These are phyloP conservation scores for Trichogramma pretiosum DNA, from an alignment of 1,140 invertebrate species.

Conservation along the genomic window DNA sequence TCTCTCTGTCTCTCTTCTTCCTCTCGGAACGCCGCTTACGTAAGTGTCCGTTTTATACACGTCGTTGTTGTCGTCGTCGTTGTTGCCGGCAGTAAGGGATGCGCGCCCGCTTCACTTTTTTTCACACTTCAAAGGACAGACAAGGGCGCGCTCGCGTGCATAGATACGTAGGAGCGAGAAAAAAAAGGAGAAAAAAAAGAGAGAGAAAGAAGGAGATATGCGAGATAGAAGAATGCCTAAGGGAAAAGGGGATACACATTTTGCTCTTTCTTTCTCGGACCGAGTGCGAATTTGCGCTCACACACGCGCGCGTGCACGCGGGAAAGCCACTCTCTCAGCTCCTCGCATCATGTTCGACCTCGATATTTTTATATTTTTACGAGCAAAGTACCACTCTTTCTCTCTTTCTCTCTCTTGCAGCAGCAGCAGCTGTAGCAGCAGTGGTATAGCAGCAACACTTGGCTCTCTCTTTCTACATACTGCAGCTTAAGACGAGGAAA, in stretches of 20 bases:
- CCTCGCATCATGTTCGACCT: slow-evolving; percentile 18
- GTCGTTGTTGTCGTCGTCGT: not conserved
- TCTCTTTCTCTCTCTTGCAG: not conserved
- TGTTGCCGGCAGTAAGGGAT: too few species aligned
- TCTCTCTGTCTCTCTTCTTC: slow-evolving; percentile 6
- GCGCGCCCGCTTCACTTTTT: slow-evolving; percentile 4
- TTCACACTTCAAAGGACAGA: not conserved
- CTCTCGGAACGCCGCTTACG: not conserved
- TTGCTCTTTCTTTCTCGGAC: too few species aligned
- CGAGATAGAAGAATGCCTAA: too few species aligned
- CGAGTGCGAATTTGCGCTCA: slow-evolving; percentile 7
- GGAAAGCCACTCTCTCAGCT: slow-evolving; percentile 5
- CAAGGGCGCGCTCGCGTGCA: too few species aligned
- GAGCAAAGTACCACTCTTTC: slow-evolving; percentile 24
- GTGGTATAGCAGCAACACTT: too few species aligned
- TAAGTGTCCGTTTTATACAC: slow-evolving; percentile 12
- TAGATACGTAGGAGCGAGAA: not conserved
- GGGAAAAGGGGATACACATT: too few species aligned
- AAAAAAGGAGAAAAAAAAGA: not conserved
- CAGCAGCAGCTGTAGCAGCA: too few species aligned
- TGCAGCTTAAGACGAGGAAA: not conserved
- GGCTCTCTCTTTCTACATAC: too few species aligned
- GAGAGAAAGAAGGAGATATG: too few species aligned
- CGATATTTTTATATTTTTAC: slow-evolving; percentile 34
- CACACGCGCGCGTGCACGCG: too few species aligned